Evolutionary conservation across 1,140 invertebrate genomes (phyloP).

Genomic region (Papilio glaucus): DNA sequence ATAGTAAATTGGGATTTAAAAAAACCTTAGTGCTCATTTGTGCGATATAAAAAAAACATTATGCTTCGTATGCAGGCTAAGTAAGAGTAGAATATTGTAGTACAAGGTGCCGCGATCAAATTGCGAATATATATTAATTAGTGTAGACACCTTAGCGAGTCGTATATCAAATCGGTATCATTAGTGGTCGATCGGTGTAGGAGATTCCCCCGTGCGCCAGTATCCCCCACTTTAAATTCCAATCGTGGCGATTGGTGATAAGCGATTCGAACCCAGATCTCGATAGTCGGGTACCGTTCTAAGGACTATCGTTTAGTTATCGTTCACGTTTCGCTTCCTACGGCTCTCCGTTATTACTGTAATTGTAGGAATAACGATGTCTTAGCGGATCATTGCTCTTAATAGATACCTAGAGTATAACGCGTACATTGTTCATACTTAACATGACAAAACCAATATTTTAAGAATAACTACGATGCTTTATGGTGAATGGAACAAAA

Average conservation of each 20-base stretch:
- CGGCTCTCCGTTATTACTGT: slow-evolving; percentile 59
- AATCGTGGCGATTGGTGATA: slow-evolving; percentile 74
- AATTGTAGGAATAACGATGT: slow-evolving; percentile 50
- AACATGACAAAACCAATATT: too few relatives aligned
- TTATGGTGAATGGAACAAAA: not conserved
- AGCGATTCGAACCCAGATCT: slow-evolving; percentile 74
- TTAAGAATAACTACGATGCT: too few relatives aligned
- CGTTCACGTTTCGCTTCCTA: slow-evolving; percentile 78
- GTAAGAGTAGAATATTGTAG: too few relatives aligned
- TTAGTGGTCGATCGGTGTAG: slow-evolving; percentile 27
- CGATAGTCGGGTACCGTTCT: slow-evolving; percentile 71
- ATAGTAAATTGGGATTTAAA: too few relatives aligned
- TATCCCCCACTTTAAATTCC: slow-evolving; percentile 63
- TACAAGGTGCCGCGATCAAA: not conserved
- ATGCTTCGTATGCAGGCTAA: too few relatives aligned
- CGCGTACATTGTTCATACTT: not conserved
- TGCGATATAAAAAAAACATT: too few relatives aligned
- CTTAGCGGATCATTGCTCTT: slow-evolving; percentile 40
- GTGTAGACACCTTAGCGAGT: slow-evolving; percentile 3
- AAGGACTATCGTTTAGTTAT: slow-evolving; percentile 76
- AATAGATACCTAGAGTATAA: not conserved
- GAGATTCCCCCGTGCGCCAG: slow-evolving; percentile 41
- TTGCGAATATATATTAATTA: slow-evolving; percentile 15
- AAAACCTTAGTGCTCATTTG: too few relatives aligned
- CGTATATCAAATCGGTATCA: slow-evolving; percentile 39